Evolutionary conservation across 1,140 invertebrate species (phyloP).

Genomic region (Drosophila orosa): DNA sequence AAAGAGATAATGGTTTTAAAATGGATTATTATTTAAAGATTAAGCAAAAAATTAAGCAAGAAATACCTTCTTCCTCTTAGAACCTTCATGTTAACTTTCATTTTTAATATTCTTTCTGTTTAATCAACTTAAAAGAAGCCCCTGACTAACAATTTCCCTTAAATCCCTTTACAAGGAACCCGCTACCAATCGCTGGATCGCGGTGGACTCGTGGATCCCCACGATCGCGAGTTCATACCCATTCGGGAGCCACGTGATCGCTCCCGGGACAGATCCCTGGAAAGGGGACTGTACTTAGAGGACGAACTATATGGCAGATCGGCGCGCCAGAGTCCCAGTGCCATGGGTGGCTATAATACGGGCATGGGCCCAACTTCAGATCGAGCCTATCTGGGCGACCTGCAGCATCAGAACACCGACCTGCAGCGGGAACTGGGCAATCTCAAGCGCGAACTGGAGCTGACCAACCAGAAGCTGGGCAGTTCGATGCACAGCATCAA

Average conservation of each 20-base stretch:
- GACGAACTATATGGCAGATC: slow-evolving; percentile 90
- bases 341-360: slow-evolving; percentile 79
- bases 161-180: slow-evolving; percentile 68
- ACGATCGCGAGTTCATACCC: slow-evolving; percentile 92
- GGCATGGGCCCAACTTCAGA: slow-evolving; percentile 81
- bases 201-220: slow-evolving; percentile 86
- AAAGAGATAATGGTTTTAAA: too few relatives aligned
- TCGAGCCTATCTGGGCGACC: slow-evolving; percentile 92
- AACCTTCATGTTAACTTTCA: not conserved
- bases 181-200: slow-evolving; percentile 92
- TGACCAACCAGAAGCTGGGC: slow-evolving; percentile 98
- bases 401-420: slow-evolving; percentile 97
- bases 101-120: not conserved
- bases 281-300: slow-evolving; percentile 89
- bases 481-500: slow-evolving; percentile 99
- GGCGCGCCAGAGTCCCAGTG: slow-evolving; percentile 90
- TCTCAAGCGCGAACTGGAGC: slow-evolving; percentile 97
- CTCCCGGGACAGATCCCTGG: slow-evolving; percentile 87
- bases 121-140: too few relatives aligned
- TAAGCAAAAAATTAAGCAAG: not conserved
- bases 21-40: not conserved
- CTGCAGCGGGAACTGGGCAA: slow-evolving; percentile 98
- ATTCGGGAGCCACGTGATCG: slow-evolving; percentile 89
- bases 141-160: not conserved
- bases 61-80: not conserved